phyloP scores from a whole-genome alignment of 2,888 invertebrate species.

The Aphelenchoides bicaudatus region DNA sequence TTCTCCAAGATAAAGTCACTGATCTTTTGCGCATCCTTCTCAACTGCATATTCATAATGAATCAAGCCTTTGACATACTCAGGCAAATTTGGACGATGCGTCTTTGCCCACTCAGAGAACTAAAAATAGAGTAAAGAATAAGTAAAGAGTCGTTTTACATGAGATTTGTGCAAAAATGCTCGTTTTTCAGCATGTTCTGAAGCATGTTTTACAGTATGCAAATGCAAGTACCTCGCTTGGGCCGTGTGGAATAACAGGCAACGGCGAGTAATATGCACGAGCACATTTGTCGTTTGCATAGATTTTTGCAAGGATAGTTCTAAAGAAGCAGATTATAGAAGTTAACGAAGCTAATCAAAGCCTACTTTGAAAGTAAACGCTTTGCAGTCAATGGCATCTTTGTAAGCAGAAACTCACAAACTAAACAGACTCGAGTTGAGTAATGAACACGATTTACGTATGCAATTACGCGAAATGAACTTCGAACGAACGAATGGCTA shows the following conservation, averaged over 20 bases:
- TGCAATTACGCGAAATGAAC: no score
- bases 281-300: conserved; percentile 18
- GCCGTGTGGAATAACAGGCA: conserved; percentile 9
- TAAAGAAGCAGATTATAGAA: neutral
- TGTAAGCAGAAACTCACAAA: no score
- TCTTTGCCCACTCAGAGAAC: conserved; percentile 4
- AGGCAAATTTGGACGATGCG: conserved; percentile 4
- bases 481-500: no score
- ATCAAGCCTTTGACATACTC: conserved; percentile 5
- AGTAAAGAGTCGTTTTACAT: no score
- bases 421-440: no score
- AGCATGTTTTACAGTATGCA: no score
- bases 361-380: conserved; percentile 4
- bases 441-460: no score
- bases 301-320: conserved; percentile 17
- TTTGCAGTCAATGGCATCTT: conserved; percentile 6
- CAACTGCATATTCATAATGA: conserved; percentile 4
- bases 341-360: neutral
- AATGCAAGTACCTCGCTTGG: no score
- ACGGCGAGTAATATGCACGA: conserved; percentile 3
- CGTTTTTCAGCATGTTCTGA: no score
- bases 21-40: conserved; percentile 1
- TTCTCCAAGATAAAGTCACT: neutral
- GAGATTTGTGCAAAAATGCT: no score
- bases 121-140: no score